These are phyloP conservation scores for Trinorchestia longiramus DNA, from an alignment of 1,140 invertebrate species.

Conservation along the genomic window DNA sequence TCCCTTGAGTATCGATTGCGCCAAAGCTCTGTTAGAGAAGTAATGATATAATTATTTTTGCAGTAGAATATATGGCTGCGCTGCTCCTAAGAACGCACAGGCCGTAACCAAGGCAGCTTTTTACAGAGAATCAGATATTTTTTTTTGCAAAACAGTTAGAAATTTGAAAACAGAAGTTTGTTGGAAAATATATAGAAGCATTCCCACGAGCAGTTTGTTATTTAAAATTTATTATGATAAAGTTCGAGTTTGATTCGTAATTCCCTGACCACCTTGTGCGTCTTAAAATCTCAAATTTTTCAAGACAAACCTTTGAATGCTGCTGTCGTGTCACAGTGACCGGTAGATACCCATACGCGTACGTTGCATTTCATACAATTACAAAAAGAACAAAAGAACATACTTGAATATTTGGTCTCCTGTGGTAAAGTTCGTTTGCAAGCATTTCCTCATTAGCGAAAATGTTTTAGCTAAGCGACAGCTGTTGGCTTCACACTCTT, in stretches of 20 bases:
- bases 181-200: neutral
- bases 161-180: too few relatives aligned
- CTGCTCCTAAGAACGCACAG: too few relatives aligned
- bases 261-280: neutral
- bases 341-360: too few relatives aligned
- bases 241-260: neutral
- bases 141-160: too few relatives aligned
- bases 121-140: too few relatives aligned
- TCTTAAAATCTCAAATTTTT: neutral
- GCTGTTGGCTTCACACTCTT: neutral
- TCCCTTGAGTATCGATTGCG: neutral
- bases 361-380: neutral
- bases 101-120: too few relatives aligned
- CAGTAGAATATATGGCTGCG: neutral
- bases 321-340: neutral
- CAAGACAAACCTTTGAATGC: too few relatives aligned
- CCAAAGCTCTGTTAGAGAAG: neutral
- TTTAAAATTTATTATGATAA: neutral
- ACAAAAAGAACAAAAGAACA: neutral
- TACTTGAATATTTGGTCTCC: neutral
- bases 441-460: neutral
- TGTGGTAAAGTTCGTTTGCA: neutral
- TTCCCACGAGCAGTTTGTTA: neutral
- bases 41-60: neutral
- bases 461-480: neutral